A percentile compares a stretch with the other conserved stretches of the same genome.
These are phyloP conservation scores for Heteractis magnifica DNA, from an alignment of 92 coral and sea anemone species.

Conservation along the genomic window DNA sequence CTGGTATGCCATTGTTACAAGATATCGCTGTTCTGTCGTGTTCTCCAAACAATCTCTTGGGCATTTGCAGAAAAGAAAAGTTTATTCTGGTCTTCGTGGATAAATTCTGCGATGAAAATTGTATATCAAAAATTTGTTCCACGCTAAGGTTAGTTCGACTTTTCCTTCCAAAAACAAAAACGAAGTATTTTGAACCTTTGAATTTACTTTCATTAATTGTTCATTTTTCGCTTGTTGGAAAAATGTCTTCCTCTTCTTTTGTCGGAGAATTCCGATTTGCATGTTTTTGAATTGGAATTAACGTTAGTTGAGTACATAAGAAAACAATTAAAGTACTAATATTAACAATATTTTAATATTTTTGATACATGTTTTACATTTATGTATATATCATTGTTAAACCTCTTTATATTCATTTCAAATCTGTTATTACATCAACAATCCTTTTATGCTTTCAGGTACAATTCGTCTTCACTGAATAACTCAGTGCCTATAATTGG, in stretches of 20 bases:
- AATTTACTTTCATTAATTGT: neutral
- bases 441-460: conserved; percentile 28
- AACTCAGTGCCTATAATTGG: conserved; percentile 63
- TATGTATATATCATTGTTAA: no score
- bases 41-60: conserved; percentile 40
- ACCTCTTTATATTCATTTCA: no score
- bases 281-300: neutral
- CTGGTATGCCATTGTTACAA: conserved; percentile 45
- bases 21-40: conserved; percentile 46
- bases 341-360: neutral
- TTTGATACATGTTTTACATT: no score
- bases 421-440: no score
- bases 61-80: conserved; percentile 59
- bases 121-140: conserved; percentile 58
- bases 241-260: no score
- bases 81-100: conserved; percentile 65
- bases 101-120: conserved; percentile 39
- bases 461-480: conserved; percentile 58
- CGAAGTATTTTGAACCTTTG: neutral
- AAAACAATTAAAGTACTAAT: neutral
- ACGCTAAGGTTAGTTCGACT: conserved; percentile 48
- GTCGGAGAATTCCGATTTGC: neutral
- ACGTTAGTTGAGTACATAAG: neutral
- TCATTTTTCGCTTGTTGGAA: neutral
- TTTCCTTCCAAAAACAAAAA: neutral